Conservation (phyloP, 2,113 vertebrate species). For the Channa argus region DNA sequence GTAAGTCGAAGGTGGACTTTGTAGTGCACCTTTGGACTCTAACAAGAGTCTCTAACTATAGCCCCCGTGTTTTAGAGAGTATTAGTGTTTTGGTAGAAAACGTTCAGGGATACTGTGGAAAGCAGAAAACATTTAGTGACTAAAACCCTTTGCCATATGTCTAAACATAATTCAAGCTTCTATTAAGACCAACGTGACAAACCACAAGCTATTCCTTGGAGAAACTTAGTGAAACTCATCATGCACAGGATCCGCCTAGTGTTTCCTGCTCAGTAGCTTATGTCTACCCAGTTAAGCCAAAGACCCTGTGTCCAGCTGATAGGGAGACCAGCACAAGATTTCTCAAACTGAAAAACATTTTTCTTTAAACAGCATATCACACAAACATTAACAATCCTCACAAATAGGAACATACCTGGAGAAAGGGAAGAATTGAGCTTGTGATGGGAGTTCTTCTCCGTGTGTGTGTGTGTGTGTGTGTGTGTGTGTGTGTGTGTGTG, state of each 20-base stretch:
- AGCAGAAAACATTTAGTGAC: too few species aligned
- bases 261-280: constrained; percentile 1
- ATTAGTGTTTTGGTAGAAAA: too few species aligned
- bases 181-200: too few species aligned
- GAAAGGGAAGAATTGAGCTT: constrained; percentile 14
- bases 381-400: not conserved
- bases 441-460: not conserved
- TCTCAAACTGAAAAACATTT: not conserved
- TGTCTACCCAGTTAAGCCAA: constrained; percentile 25
- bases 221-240: too few species aligned
- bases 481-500: constrained; percentile 7
- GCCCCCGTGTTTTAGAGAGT: too few species aligned
- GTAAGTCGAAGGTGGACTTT: too few species aligned
- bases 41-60: too few species aligned
- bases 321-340: not conserved
- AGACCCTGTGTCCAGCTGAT: not conserved
- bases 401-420: constrained; percentile 27
- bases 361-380: not conserved
- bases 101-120: too few species aligned
- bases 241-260: not conserved
- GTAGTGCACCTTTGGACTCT: too few species aligned
- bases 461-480: constrained; percentile 7
- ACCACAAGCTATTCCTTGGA: too few species aligned
- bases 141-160: too few species aligned
- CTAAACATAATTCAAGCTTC: too few species aligned